A percentile compares a stretch with the other conserved stretches of the same genome.
These are phyloP conservation scores for Iphiclides podalirius DNA, from an alignment of 2,888 invertebrate species.

Conservation along the genomic window DNA sequence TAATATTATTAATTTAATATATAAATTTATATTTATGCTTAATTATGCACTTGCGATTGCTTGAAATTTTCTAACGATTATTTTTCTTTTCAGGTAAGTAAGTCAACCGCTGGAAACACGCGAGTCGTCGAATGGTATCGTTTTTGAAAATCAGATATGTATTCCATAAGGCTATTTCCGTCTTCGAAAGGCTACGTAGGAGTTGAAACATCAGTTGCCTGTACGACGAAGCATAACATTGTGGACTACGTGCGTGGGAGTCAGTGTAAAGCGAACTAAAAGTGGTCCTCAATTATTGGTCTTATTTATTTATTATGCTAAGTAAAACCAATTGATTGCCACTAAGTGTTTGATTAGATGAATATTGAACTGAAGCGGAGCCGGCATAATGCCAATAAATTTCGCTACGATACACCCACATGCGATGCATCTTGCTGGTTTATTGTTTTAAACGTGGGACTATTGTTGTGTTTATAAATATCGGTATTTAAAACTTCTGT, in stretches of 20 bases:
- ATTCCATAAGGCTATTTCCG: background rate
- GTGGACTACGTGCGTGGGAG: background rate
- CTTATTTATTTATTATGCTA: slow-evolving; percentile 2
- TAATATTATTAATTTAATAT: too few relatives aligned
- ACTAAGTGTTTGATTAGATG: slow-evolving; percentile 7
- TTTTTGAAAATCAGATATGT: background rate
- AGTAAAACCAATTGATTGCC: slow-evolving; percentile 1
- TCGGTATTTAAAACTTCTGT: too few relatives aligned
- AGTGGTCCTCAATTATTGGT: background rate
- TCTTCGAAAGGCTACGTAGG: slow-evolving; percentile 5
- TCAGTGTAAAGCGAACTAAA: background rate
- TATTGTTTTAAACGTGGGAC: slow-evolving; percentile 10
- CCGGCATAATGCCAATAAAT: slow-evolving; percentile 8
- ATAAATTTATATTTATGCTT: too few relatives aligned
- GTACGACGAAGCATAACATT: slow-evolving; percentile 4
- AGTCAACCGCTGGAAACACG: background rate
- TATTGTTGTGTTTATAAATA: too few relatives aligned
- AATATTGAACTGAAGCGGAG: slow-evolving; percentile 4
- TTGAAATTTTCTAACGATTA: background rate
- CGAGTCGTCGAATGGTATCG: slow-evolving; percentile 11
- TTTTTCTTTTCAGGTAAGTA: slow-evolving; percentile 18
- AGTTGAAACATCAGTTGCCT: slow-evolving; percentile 6
- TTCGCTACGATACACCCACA: slow-evolving; percentile 14
- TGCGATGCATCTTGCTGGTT: slow-evolving; percentile 14
- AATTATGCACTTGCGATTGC: too few relatives aligned